Conservation (phyloP, 2,888 invertebrate genomes). For the Podotricha telesiphe region DNA sequence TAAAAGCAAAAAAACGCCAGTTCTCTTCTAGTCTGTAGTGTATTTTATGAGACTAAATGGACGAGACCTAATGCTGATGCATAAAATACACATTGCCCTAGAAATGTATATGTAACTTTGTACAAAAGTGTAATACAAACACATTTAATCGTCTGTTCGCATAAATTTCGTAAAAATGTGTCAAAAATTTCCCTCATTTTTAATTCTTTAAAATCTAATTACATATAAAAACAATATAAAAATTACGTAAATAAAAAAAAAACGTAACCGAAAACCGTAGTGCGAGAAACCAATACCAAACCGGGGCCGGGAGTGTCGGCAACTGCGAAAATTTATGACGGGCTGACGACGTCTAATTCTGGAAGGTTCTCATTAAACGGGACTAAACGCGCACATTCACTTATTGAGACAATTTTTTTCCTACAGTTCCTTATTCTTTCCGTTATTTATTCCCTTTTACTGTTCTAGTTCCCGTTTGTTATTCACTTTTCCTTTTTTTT, state of each 20-base stretch:
- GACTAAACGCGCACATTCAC: conserved; percentile 75
- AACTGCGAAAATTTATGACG: conserved; percentile 77
- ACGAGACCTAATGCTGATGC: too few species aligned
- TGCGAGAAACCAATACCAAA: conserved; percentile 26
- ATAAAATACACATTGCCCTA: too few species aligned
- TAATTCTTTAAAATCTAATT: too few species aligned
- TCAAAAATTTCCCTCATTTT: too few species aligned
- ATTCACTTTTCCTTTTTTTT: conserved; percentile 22
- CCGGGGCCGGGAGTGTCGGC: conserved; percentile 30
- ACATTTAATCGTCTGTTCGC: too few species aligned
- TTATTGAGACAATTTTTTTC: conserved; percentile 67
- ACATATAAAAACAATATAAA: too few species aligned
- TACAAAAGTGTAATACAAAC: too few species aligned
- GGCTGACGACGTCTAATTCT: conserved; percentile 74
- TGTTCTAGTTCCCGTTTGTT: conserved; percentile 33
- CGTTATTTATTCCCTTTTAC: conserved; percentile 44
- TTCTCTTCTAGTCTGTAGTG: too few species aligned
- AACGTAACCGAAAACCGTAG: conserved; percentile 17
- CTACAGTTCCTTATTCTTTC: conserved; percentile 34
- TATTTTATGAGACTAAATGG: too few species aligned
- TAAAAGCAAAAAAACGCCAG: too few species aligned
- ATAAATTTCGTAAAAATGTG: too few species aligned
- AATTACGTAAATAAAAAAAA: not conserved
- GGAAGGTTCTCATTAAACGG: conserved; percentile 73
- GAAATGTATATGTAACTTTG: too few species aligned